Evolutionary conservation across 2,797 vertebrate genomes (phyloP), one percentile per base, ranked within the genome.

Genomic region (Oryzias dopingdopingensis): DNA sequence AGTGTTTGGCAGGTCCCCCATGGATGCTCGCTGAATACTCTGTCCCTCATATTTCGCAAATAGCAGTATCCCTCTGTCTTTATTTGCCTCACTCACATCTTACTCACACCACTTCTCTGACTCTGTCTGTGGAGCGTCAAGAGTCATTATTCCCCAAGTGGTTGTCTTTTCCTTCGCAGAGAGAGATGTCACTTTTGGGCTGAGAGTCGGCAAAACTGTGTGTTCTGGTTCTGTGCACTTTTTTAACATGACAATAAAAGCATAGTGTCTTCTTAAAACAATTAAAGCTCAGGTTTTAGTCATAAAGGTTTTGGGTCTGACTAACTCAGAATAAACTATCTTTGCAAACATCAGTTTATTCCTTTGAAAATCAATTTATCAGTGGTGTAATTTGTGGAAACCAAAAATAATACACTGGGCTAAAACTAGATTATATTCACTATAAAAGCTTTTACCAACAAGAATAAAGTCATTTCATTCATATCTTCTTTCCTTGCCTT

Each of bases 1-100:
- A 83, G 55, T n/a, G 10, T 56, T 76, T 74, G 76, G 64, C 75
- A 80, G 72, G 52, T 76, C 41, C 71, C 52, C 56, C 14, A 46
- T 43, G 55, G 62, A 69, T 22, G 61, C 46, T 18, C 62, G 49
- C 49, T 49, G 17, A 51, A 65, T 65, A 40, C 51, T 17, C 14
- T 16, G 32, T 45, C 64, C 44, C 59, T 71, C 40, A 56, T 43
- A 52, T 69, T 51, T 59, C 61, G 62, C 59, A 61, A 46, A 22
- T 59, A 43, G 55, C 57, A 46, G 58, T 12, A 76, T 40, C 20
- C 32, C 47, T 59, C 44, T 46, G 43, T 44, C 32, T 42, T 42
- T 13, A 4, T 54, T 50, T 51, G 20, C 48, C 44, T 62, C 49
- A 10, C 43, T 51, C 53, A 56, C 54, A 22, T 72, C 56, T 52